Percentiles rank a stretch among this genome's conserved stretches.
These are phyloP conservation scores for Archips crataeganus DNA, from an alignment of 2,888 invertebrate genomes.

Conservation along the genomic window DNA sequence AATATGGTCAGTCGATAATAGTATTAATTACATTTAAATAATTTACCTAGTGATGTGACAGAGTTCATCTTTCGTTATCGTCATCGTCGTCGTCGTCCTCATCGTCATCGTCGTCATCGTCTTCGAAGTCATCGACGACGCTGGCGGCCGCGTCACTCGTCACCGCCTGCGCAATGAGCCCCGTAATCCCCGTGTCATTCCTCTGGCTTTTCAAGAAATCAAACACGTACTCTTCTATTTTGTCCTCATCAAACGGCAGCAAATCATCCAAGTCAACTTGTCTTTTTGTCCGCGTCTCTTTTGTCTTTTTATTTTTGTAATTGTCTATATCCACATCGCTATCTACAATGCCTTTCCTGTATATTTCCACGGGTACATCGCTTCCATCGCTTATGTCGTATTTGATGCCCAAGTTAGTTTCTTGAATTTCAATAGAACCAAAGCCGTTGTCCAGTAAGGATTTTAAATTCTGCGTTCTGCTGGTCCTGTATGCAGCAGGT, in stretches of 20 bases:
- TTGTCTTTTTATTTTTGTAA: slow-evolving; percentile 48
- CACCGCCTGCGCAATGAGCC: slow-evolving; percentile 72
- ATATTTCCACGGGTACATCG: slow-evolving; percentile 83
- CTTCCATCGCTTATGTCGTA: slow-evolving; percentile 85
- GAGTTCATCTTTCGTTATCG: slow-evolving; percentile 61
- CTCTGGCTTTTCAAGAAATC: slow-evolving; percentile 71
- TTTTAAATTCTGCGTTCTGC: slow-evolving; percentile 72
- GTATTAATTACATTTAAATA: slow-evolving; percentile 30
- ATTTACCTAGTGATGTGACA: slow-evolving; percentile 31
- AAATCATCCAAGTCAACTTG: slow-evolving; percentile 77
- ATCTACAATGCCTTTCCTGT: slow-evolving; percentile 87
- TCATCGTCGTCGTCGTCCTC: slow-evolving; percentile 47
- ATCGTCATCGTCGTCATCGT: slow-evolving; percentile 61
- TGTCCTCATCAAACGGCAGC: slow-evolving; percentile 76
- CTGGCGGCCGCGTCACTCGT: slow-evolving; percentile 65
- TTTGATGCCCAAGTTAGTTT: slow-evolving; percentile 84
- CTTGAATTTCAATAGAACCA: slow-evolving; percentile 85
- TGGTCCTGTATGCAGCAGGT: slow-evolving; percentile 58
- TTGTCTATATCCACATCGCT: slow-evolving; percentile 75
- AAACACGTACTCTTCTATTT: slow-evolving; percentile 73
- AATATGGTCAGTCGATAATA: slow-evolving; percentile 39
- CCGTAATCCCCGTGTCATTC: slow-evolving; percentile 74
- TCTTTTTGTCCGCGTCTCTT: slow-evolving; percentile 62
- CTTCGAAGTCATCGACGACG: slow-evolving; percentile 63
- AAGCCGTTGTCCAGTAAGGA: slow-evolving; percentile 70